Base-by-base conservation (phyloP, 2,113 vertebrate genomes). In the Rhipidura dahli region DNA sequence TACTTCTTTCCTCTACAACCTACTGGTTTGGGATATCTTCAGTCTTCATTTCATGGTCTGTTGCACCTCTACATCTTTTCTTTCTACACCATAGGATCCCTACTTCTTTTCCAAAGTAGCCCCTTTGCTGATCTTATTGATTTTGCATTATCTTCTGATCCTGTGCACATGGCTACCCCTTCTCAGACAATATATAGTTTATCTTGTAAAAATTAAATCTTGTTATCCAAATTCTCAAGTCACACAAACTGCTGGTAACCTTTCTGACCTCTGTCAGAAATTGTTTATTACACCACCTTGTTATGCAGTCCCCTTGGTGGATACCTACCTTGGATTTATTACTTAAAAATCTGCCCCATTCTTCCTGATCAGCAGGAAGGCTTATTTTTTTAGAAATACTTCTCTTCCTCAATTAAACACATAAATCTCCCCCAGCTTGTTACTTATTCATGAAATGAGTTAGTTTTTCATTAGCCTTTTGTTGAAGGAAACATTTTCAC, bases 211-310 rank as follows among this genome's bases (percentile, higher is more conserved):
- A 97, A 88, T 92, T 93, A 92, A 96, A 94, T 72, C 71, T 57
- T 94, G 69, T 94, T 96, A 95, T 87, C 47, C 94, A 84, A 87
- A 96, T 86, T 94, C 87, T 91, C 70, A 68, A 94, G 61, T 89
- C 94, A 91, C 86, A 93, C 54, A 91, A 90, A 96, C 90, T 84
- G 33, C 77, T 82, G 40, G 90, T 64, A 94, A 97, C 96, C 95
- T 92, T 90, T 88, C n/a, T 90, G 89, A 97, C 96, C 94, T 92
- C 95, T 97, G 97, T 97, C 97, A 97, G 87, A 95, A 96, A 94
- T 33, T 97, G 96, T 97, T 97, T 97, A 96, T 97, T 96, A 87
- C 69, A 95, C 89, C 35, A 69, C 63, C 87, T 95, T 96, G 93
- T 91, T 90, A 94, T 49, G 72, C 24, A 95, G 85, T 96, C 87